phyloP scores from a whole-genome alignment of 1,140 invertebrate species.

The Phthorimaea operculella region DNA sequence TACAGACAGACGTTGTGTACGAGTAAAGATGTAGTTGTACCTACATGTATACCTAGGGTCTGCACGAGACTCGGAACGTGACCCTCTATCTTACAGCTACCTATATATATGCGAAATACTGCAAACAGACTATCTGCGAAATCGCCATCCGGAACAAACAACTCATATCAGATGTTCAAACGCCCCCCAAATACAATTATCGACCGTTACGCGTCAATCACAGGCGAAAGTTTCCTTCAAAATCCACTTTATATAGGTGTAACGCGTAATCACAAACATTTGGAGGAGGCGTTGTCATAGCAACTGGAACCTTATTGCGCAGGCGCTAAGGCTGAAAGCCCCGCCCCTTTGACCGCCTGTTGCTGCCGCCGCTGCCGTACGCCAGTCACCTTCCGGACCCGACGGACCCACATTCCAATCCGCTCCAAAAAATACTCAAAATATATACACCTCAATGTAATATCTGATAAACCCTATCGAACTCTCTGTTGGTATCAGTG shows the following conservation, averaged over 20 bases:
- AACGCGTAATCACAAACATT: slow-evolving; percentile 55
- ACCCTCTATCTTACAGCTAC: no score
- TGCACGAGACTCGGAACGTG: no score
- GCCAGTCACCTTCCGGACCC: slow-evolving; percentile 44
- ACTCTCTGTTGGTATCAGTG: not conserved
- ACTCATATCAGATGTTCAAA: no score
- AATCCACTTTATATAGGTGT: slow-evolving; percentile 31
- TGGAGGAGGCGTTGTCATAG: slow-evolving; percentile 60
- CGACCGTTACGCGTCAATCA: slow-evolving; percentile 45
- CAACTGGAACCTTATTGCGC: slow-evolving; percentile 47
- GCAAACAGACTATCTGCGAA: no score
- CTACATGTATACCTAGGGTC: no score
- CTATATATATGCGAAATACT: no score
- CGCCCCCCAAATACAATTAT: slow-evolving; percentile 42
- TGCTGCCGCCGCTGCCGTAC: slow-evolving; percentile 44
- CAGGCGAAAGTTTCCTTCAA: slow-evolving; percentile 36
- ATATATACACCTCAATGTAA: not conserved
- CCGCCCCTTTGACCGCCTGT: slow-evolving; percentile 59
- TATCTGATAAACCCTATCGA: no score
- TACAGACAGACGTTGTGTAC: no score
- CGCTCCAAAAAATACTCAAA: slow-evolving; percentile 2
- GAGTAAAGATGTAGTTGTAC: no score
- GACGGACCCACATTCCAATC: slow-evolving; percentile 23
- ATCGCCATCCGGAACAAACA: no score
- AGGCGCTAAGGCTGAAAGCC: slow-evolving; percentile 38